A percentile compares a stretch with the other conserved stretches of the same genome.
These are phyloP conservation scores for Hybognathus amarus DNA, from an alignment of 2,797 vertebrate genomes.

Conservation along the genomic window DNA sequence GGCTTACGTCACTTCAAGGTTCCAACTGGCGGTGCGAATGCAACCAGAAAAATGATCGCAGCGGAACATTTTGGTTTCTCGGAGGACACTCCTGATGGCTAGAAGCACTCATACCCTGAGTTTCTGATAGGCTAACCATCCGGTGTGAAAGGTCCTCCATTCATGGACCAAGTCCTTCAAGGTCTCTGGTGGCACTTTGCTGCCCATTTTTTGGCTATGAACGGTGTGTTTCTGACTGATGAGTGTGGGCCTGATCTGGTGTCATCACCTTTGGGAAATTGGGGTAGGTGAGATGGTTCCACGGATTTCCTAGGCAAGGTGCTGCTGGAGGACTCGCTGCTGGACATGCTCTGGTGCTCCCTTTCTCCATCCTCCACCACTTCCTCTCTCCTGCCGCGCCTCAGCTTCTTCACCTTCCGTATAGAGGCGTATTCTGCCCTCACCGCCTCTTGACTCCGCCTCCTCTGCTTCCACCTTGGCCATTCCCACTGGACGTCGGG, in stretches of 20 bases:
- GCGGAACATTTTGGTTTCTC: background rate
- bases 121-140: background rate
- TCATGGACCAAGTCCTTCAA: background rate
- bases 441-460: constrained; percentile 67
- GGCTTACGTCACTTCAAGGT: background rate
- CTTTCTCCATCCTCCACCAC: constrained; percentile 69
- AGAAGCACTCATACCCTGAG: no score
- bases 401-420: constrained; percentile 78
- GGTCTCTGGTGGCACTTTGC: background rate
- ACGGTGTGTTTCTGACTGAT: background rate
- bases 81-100: background rate
- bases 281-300: constrained; percentile 79
- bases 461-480: constrained; percentile 52
- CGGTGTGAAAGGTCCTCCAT: background rate
- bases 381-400: constrained; percentile 72
- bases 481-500: constrained; percentile 60
- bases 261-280: constrained; percentile 79
- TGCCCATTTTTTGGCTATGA: background rate
- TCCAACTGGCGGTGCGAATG: background rate
- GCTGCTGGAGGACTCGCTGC: constrained; percentile 73
- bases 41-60: background rate
- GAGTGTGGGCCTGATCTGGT: background rate
- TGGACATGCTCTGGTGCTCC: constrained; percentile 74
- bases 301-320: constrained; percentile 67
- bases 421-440: constrained; percentile 78